phyloP scores from a whole-genome alignment of 2,888 invertebrate genomes.

The Selenia dentaria region DNA sequence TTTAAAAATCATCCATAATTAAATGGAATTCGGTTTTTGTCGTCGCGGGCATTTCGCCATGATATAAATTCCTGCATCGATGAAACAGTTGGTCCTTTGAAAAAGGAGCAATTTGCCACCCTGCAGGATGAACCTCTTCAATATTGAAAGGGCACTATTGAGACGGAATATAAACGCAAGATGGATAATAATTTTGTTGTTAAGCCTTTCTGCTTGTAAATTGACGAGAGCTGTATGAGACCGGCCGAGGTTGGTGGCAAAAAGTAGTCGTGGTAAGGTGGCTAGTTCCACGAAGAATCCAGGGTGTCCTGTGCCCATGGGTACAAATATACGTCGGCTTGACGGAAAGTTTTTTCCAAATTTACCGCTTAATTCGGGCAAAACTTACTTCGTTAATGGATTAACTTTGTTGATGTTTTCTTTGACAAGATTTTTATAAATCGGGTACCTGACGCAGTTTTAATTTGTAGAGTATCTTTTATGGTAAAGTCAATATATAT shows the following conservation, averaged over 20 bases:
- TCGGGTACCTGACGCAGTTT: too few species aligned
- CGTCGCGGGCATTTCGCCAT: conserved; percentile 61
- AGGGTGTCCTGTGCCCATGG: conserved; percentile 41
- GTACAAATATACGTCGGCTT: conserved; percentile 23
- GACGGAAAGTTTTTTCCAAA: conserved; percentile 24
- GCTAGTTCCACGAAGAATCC: conserved; percentile 74
- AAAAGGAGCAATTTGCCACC: conserved; percentile 77
- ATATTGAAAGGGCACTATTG: conserved; percentile 54
- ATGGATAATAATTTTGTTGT: conserved; percentile 61
- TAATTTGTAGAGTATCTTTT: too few species aligned
- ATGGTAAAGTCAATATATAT: too few species aligned
- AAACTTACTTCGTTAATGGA: conserved; percentile 15
- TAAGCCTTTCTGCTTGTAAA: conserved; percentile 54
- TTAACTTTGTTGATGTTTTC: conserved; percentile 7
- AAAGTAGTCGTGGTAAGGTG: conserved; percentile 62
- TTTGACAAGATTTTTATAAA: conserved; percentile 1
- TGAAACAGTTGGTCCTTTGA: conserved; percentile 51
- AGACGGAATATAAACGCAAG: conserved; percentile 49
- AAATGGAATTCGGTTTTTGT: conserved; percentile 81
- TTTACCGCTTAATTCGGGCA: conserved; percentile 32
- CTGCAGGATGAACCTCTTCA: conserved; percentile 56
- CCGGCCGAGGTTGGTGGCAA: conserved; percentile 50
- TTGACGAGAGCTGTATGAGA: conserved; percentile 59
- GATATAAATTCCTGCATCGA: conserved; percentile 74
- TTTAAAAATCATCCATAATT: conserved; percentile 83